A percentile compares a stretch with the other conserved stretches of the same genome.
Evolutionary conservation across 2,888 invertebrate species (phyloP).

Genomic region (Gastracanthus pulcherrimus): DNA sequence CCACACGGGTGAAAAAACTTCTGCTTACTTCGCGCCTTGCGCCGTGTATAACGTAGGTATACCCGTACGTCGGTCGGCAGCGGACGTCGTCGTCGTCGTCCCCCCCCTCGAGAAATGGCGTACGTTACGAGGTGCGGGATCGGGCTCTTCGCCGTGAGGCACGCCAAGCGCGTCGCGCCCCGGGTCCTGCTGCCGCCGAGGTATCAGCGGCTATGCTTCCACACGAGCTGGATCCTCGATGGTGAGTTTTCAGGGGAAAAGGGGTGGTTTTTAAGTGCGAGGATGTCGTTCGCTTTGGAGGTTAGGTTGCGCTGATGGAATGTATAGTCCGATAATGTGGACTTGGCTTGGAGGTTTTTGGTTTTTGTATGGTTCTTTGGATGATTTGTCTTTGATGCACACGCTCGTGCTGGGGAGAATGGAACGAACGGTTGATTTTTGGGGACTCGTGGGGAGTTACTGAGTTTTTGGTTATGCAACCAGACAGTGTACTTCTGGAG

Average conservation of each 20-base stretch:
- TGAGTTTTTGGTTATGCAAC: constrained; percentile 55
- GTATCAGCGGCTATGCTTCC: constrained; percentile 73
- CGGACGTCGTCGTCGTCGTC: constrained; percentile 12
- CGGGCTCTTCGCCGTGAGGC: constrained; percentile 65
- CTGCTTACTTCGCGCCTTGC: neutral
- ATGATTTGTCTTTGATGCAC: neutral
- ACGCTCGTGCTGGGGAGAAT: neutral
- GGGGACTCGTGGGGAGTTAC: neutral
- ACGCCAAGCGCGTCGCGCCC: constrained; percentile 64
- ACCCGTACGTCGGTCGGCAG: neutral
- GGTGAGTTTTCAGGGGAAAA: constrained; percentile 70
- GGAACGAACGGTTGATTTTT: neutral
- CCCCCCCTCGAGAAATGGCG: constrained; percentile 67
- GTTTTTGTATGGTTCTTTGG: neutral
- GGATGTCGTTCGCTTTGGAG: constrained; percentile 56
- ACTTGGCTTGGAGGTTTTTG: neutral
- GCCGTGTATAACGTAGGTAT: neutral
- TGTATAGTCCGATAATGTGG: constrained; percentile 20
- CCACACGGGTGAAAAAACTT: too few relatives aligned
- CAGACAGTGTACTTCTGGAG: constrained; percentile 7
- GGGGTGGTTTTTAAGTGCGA: constrained; percentile 38
- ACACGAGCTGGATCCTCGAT: constrained; percentile 72
- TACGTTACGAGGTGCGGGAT: constrained; percentile 70
- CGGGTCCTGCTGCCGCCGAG: constrained; percentile 66
- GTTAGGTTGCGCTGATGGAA: constrained; percentile 62